Conservation (phyloP, 2,797 vertebrate genomes). For the Sandelia bainsii region DNA sequence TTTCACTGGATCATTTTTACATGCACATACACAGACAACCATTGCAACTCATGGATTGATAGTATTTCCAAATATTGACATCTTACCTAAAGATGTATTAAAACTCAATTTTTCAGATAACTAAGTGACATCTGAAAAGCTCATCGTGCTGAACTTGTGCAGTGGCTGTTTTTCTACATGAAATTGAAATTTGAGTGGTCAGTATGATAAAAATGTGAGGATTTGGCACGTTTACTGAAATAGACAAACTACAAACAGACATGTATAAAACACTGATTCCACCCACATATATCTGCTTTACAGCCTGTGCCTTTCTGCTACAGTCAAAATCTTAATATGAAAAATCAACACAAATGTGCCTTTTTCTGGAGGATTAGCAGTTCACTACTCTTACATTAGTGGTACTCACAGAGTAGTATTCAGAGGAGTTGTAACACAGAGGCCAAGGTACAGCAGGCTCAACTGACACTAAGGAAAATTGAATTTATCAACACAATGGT, state of each 20-base stretch:
- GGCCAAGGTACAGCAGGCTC: slow-evolving; percentile 24
- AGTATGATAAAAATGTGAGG: slow-evolving; percentile 24
- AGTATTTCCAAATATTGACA: neutral
- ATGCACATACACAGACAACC: neutral
- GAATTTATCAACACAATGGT: slow-evolving; percentile 62
- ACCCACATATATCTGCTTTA: slow-evolving; percentile 24
- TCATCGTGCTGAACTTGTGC: slow-evolving; percentile 37
- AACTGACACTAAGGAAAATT: slow-evolving; percentile 41
- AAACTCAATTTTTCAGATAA: slow-evolving; percentile 23
- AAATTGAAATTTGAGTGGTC: slow-evolving; percentile 45
- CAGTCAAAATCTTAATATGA: slow-evolving; percentile 28
- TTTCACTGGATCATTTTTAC: slow-evolving; percentile 7
- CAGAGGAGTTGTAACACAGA: slow-evolving; percentile 27
- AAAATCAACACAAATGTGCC: slow-evolving; percentile 9
- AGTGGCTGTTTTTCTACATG: slow-evolving; percentile 39
- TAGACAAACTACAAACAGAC: slow-evolving; percentile 29
- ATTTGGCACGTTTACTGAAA: slow-evolving; percentile 40
- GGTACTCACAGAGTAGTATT: slow-evolving; percentile 36
- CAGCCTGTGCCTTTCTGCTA: slow-evolving; percentile 20
- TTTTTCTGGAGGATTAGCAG: slow-evolving; percentile 22
- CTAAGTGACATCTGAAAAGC: slow-evolving; percentile 44
- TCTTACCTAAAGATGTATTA: neutral
- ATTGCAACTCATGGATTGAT: too few relatives aligned
- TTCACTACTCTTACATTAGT: slow-evolving; percentile 1
- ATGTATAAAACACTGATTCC: slow-evolving; percentile 13